Evolutionary conservation across 2,888 invertebrate genomes (phyloP).

Genomic region (Drosophila koepferae): DNA sequence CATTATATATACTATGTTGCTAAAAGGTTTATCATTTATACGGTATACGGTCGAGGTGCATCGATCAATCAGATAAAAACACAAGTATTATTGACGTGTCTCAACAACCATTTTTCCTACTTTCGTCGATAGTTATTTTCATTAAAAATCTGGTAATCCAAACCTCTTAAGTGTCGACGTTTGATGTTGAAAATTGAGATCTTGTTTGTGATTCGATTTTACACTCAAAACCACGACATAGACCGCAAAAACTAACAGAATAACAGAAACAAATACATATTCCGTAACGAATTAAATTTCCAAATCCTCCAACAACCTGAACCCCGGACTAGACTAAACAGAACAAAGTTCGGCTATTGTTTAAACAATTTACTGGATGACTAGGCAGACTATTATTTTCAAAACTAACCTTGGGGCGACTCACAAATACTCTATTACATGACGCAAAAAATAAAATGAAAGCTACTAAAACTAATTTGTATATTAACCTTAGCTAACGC

Average conservation of each 20-base stretch:
- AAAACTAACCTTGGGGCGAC: background rate
- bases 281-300: conserved; percentile 30
- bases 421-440: background rate
- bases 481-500: background rate
- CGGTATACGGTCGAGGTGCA: conserved; percentile 11
- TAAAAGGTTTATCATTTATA: conserved; percentile 8
- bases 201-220: conserved; percentile 34
- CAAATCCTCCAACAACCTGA: conserved; percentile 18
- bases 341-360: conserved; percentile 19
- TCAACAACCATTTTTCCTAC: background rate
- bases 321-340: conserved; percentile 28
- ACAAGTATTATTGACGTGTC: conserved; percentile 25
- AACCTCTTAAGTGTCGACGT: conserved; percentile 22
- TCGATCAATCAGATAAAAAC: conserved; percentile 27
- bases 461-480: background rate
- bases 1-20: conserved; percentile 6
- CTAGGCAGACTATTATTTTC: background rate
- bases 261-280: conserved; percentile 2
- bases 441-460: background rate
- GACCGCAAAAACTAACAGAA: conserved; percentile 47
- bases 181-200: conserved; percentile 31
- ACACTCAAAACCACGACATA: conserved; percentile 25
- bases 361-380: conserved; percentile 11
- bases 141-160: conserved; percentile 36
- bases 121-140: conserved; percentile 12